Conservation (phyloP, 2,888 invertebrate species). For the Orthosia gothica region DNA sequence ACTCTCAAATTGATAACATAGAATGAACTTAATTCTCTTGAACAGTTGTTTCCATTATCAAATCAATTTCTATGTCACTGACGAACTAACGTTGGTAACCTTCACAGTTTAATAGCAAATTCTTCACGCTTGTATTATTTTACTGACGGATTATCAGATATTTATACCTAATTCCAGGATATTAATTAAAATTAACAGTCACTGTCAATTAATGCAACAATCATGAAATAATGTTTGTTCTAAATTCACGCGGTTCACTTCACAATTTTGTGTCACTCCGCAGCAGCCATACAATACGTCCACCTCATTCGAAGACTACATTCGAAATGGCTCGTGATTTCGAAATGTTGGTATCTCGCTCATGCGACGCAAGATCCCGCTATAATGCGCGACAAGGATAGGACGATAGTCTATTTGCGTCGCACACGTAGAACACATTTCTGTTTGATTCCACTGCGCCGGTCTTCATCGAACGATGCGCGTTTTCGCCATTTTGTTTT, state of each 20-base stretch:
- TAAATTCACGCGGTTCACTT: constrained; percentile 10
- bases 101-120: constrained; percentile 5
- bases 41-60: not conserved
- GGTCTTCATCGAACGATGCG: constrained; percentile 44
- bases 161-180: not conserved
- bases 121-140: constrained; percentile 6
- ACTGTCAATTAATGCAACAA: not conserved
- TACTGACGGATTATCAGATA: not conserved
- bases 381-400: constrained; percentile 53
- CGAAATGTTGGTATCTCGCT: constrained; percentile 48
- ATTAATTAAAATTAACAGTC: not conserved
- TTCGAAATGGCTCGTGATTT: constrained; percentile 35
- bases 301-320: constrained; percentile 10
- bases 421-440: constrained; percentile 35
- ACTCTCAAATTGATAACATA: not conserved
- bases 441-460: constrained; percentile 47
- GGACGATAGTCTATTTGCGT: constrained; percentile 40
- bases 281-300: constrained; percentile 45
- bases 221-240: constrained; percentile 1
- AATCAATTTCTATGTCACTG: constrained; percentile 5
- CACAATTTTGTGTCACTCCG: not conserved
- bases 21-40: not conserved
- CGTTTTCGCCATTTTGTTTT: constrained; percentile 73
- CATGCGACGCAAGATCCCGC: constrained; percentile 24
- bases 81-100: constrained; percentile 18